Conservation (phyloP, 2,113 vertebrate genomes). For the Rattus rattus region DNA sequence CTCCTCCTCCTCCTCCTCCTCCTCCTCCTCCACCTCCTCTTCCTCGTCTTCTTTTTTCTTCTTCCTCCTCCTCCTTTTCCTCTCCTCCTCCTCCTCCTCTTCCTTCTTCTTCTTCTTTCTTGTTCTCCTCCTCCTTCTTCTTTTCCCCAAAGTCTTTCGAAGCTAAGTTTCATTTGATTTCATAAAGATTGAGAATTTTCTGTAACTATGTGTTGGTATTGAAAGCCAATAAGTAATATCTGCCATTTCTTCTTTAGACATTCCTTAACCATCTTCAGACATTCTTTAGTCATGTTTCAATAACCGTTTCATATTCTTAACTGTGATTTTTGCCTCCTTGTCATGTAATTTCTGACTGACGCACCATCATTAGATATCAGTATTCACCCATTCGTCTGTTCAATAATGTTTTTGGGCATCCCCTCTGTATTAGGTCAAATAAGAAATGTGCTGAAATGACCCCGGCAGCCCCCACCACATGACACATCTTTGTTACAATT, state of each 20-base stretch:
- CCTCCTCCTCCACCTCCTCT: no score
- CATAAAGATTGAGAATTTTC: background rate
- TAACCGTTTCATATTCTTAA: background rate
- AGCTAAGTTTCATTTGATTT: background rate
- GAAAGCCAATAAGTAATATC: background rate
- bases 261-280: no score
- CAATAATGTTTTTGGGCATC: background rate
- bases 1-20: background rate
- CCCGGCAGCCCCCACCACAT: background rate
- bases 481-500: background rate
- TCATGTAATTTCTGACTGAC: background rate
- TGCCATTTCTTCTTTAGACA: background rate
- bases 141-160: background rate
- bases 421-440: background rate
- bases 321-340: background rate
- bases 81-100: no score
- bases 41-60: no score
- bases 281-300: background rate
- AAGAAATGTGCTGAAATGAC: background rate
- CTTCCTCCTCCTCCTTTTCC: background rate
- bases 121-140: background rate
- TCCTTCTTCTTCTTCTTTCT: no score
- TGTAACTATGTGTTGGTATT: background rate
- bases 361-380: background rate
- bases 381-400: background rate